Evolutionary conservation across 2,113 vertebrate genomes (phyloP).

Genomic region (Epinephelus fuscoguttatus): DNA sequence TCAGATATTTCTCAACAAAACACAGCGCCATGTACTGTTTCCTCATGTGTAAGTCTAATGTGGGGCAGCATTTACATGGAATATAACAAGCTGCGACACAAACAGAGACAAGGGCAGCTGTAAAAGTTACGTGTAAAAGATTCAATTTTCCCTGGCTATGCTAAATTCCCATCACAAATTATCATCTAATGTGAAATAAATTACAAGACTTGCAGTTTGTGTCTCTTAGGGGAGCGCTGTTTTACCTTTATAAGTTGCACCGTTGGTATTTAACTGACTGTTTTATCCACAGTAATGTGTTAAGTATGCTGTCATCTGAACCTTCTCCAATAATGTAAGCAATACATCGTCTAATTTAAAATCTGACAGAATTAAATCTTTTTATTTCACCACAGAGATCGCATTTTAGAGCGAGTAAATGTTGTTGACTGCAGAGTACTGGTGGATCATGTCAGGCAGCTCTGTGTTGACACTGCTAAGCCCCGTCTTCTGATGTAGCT

Average conservation of each 20-base stretch:
- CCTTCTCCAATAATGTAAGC: not conserved
- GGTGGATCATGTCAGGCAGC: conserved; percentile 64
- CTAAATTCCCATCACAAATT: not conserved
- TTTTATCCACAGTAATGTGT: not conserved
- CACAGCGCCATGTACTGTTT: not conserved
- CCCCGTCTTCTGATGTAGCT: conserved; percentile 56
- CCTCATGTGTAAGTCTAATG: not conserved
- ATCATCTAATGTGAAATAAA: not conserved
- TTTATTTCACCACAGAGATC: not conserved
- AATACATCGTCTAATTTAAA: conserved; percentile 3
- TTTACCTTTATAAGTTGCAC: not conserved
- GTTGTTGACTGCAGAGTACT: conserved; percentile 46
- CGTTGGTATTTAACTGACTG: not conserved
- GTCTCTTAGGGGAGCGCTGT: not conserved
- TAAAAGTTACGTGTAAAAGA: not conserved
- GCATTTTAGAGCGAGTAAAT: not conserved
- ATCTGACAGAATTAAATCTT: not conserved
- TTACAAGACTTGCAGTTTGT: not conserved
- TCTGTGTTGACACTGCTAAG: conserved; percentile 58
- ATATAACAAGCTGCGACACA: not conserved
- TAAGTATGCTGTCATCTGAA: not conserved
- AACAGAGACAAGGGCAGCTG: not conserved
- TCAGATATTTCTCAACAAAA: not conserved
- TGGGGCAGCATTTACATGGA: not conserved
- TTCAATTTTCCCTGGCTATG: not conserved